These are phyloP conservation scores for Scalopus aquaticus DNA, from an alignment of 2,113 vertebrate genomes.

Conservation along the genomic window DNA sequence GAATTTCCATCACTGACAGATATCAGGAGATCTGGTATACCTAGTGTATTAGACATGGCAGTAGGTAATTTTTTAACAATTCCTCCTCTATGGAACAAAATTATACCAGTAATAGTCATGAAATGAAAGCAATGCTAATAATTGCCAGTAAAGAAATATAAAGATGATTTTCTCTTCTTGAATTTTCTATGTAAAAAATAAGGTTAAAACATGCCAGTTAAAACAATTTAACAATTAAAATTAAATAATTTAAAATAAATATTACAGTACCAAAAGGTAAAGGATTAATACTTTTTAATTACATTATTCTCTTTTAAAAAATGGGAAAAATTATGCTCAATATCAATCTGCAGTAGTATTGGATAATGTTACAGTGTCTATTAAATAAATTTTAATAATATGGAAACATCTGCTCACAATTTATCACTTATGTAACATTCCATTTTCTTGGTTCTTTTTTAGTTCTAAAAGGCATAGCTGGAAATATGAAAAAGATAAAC, in stretches of 20 bases:
- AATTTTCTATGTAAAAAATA: neutral
- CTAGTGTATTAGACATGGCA: neutral
- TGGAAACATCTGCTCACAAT: neutral
- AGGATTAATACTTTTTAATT: neutral
- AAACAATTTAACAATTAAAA: slow-evolving; percentile 21
- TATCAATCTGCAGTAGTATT: neutral
- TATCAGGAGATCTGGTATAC: neutral
- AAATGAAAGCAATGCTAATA: neutral
- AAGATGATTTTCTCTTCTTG: neutral
- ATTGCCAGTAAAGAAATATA: neutral
- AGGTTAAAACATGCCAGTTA: neutral
- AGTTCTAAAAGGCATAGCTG: slow-evolving; percentile 6
- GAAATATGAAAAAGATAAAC: neutral
- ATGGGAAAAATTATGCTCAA: neutral
- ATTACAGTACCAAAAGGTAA: neutral
- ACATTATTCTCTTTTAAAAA: neutral
- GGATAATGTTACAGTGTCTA: neutral
- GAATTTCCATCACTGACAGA: neutral
- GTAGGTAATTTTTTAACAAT: neutral
- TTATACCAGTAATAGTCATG: neutral
- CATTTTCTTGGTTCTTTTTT: neutral
- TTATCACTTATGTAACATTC: neutral
- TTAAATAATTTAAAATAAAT: neutral
- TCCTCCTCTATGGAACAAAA: neutral
- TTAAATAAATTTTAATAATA: slow-evolving; percentile 19